Conservation (phyloP, 2,888 invertebrate genomes). For the Phortica magna region DNA sequence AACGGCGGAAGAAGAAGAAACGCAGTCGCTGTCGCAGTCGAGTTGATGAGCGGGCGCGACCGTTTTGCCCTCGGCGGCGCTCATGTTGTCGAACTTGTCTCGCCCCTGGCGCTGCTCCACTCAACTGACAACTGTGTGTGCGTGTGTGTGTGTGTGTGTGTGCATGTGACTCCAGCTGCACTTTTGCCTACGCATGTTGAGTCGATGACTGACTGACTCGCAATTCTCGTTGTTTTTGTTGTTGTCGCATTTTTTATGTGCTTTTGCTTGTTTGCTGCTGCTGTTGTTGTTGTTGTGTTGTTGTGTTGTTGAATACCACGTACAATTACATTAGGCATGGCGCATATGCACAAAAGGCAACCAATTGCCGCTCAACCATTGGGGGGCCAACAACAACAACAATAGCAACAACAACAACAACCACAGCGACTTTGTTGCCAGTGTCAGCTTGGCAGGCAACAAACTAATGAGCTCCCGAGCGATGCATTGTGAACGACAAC, state of each 20-base stretch:
- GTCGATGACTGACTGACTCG: neutral
- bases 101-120: constrained; percentile 8
- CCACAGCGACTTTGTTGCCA: neutral
- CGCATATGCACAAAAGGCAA: constrained; percentile 16
- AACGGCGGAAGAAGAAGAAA: constrained; percentile 3
- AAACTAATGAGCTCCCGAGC: constrained; percentile 20
- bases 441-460: neutral
- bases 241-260: neutral
- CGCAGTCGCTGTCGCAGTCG: neutral
- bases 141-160: constrained; percentile 37
- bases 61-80: constrained; percentile 12
- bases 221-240: neutral
- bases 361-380: neutral
- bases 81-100: neutral
- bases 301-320: neutral
- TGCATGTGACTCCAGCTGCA: neutral
- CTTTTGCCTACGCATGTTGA: neutral
- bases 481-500: neutral
- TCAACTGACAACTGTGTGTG: constrained; percentile 26
- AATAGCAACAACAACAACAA: neutral
- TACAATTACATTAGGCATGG: constrained; percentile 14
- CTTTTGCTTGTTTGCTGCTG: neutral
- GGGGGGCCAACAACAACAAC: neutral
- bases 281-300: neutral
- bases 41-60: constrained; percentile 43